Conservation (phyloP, 2,797 vertebrate species). For the Poecilia picta region DNA sequence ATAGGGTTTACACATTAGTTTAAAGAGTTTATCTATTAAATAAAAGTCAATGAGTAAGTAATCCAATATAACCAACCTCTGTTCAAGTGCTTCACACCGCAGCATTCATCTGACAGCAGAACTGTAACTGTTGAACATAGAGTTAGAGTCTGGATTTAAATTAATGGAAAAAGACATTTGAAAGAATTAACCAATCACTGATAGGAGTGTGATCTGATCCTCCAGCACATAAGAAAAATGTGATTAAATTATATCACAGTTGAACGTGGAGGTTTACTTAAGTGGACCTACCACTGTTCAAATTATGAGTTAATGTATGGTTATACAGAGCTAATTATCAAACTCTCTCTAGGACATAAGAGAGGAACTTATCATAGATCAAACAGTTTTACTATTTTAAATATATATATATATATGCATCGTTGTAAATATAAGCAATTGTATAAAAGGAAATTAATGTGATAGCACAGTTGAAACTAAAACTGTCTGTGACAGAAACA, state of each 20-base stretch:
- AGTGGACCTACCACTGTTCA: background rate
- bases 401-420: conserved; percentile 8
- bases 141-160: background rate
- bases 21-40: background rate
- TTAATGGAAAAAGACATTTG: background rate
- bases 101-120: background rate
- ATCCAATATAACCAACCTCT: background rate
- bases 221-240: background rate
- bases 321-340: conserved; percentile 20
- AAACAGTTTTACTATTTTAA: conserved; percentile 14
- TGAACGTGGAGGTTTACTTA: background rate
- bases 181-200: background rate
- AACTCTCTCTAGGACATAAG: conserved; percentile 9
- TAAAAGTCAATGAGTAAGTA: background rate
- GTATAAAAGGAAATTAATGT: conserved; percentile 44
- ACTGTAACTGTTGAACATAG: background rate
- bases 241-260: background rate
- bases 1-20: background rate
- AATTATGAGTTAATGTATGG: conserved; percentile 6
- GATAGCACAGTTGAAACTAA: conserved; percentile 37
- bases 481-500: conserved; percentile 26
- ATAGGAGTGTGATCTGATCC: background rate
- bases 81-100: background rate
- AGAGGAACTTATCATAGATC: conserved; percentile 27
- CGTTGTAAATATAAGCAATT: conserved; percentile 33